phyloP scores from a whole-genome alignment of 2,113 vertebrate species.

The Hiodon alosoides region DNA sequence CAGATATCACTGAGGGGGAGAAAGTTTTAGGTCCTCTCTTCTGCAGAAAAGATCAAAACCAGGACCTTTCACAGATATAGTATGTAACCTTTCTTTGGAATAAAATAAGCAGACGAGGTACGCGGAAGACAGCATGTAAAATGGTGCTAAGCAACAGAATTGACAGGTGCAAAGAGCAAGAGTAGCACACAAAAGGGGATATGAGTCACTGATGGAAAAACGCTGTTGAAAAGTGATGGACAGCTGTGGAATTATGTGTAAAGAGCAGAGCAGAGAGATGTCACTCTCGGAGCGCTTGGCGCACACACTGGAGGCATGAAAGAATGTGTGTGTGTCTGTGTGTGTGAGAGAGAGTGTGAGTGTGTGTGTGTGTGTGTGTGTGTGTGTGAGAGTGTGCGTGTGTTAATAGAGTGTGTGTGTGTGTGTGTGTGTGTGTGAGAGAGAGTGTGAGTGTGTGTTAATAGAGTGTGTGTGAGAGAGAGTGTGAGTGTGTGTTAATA shows the following conservation, averaged over 20 bases:
- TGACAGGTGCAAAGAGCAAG: too few relatives aligned
- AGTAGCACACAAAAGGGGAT: too few relatives aligned
- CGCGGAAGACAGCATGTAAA: too few relatives aligned
- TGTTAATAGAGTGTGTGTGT: background rate
- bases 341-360: background rate
- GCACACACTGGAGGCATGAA: background rate
- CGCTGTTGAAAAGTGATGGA: too few relatives aligned
- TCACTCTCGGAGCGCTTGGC: background rate
- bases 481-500: constrained; percentile 18
- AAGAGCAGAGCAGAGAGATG: constrained; percentile 1
- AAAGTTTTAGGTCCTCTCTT: too few relatives aligned
- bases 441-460: constrained; percentile 25
- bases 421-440: constrained; percentile 8
- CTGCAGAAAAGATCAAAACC: too few relatives aligned
- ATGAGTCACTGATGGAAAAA: too few relatives aligned
- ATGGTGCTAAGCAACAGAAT: too few relatives aligned
- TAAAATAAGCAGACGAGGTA: too few relatives aligned
- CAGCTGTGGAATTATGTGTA: background rate
- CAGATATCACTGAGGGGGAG: too few relatives aligned
- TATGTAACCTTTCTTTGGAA: too few relatives aligned
- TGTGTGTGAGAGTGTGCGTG: background rate
- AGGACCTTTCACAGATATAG: too few relatives aligned
- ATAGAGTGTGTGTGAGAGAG: constrained; percentile 15
- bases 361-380: background rate
- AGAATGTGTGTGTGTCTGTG: background rate